Base-by-base conservation (phyloP, 1,140 invertebrate genomes). In the Maniola jurtina region DNA sequence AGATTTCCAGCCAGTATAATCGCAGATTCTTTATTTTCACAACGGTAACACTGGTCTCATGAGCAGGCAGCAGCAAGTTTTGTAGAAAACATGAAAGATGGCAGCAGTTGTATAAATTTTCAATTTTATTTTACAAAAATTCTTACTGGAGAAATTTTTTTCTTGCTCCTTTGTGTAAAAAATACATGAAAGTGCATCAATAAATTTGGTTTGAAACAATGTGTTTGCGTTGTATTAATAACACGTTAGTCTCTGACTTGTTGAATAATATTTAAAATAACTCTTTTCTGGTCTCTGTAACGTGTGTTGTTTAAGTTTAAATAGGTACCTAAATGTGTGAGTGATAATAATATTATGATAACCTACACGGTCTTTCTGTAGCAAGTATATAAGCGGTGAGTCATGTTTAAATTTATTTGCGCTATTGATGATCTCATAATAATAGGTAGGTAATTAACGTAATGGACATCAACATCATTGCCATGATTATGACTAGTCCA, bases 381-480 rank as follows among this genome's bases (percentile, higher is more conserved):
- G 75, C 79, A 76, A 84, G 13, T 55, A 87, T 76, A 81, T 81
- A 86, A 79, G 76, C 77, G 68, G 86, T 90, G 88, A 90, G 86
- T 90, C 88, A 90, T 87, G 86, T 88, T 89, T 90, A 90, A 84
- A 89, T 90, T 89, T 90, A 90, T 90, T 85, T 88, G 82, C 78
- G 80, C 77, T 86, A 90, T 88, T 81, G 88, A 88, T 90, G 88
- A 90, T 89, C 86, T 90, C 88, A 90, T 86, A 85, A 75, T 77
- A 79, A 81, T 80, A 40, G 55, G 16, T 62, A 70, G 48, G 16
- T 52, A 52, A 16, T 16, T 34, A 25, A 34, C 52, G 52, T 72
- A 72, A 72, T 81, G 72, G 70, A 75, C 67, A 68, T 68, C 50
- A 69, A 75, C 67, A 68, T 68, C 50, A 69, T 77, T 80, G 76